A percentile compares a stretch with the other conserved stretches of the same genome.
phyloP scores from a whole-genome alignment of 2,888 invertebrate genomes.

The Graphium colonna region DNA sequence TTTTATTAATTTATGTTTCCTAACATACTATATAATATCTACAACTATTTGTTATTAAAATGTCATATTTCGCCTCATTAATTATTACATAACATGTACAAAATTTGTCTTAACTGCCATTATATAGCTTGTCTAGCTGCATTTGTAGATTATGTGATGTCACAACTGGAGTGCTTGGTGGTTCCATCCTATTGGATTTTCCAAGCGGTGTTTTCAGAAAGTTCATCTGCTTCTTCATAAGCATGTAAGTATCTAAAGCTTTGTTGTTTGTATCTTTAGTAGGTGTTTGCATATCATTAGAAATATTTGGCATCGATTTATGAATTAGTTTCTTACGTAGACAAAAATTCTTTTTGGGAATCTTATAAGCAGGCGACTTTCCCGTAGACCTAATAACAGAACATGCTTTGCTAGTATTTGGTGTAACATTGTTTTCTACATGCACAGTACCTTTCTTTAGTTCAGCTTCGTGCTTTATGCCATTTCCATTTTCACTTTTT shows the following conservation, averaged over 20 bases:
- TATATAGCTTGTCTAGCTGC: constrained; percentile 63
- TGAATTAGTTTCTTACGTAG: constrained; percentile 51
- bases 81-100: too few species aligned
- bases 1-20: too few species aligned
- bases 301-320: constrained; percentile 60
- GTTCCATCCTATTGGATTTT: constrained; percentile 32
- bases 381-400: constrained; percentile 46
- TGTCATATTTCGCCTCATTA: too few species aligned
- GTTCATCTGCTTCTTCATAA: constrained; percentile 62
- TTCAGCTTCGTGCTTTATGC: constrained; percentile 30
- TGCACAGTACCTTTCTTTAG: constrained; percentile 29
- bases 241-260: constrained; percentile 61
- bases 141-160: constrained; percentile 63
- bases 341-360: constrained; percentile 57
- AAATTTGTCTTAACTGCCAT: constrained; percentile 38
- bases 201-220: constrained; percentile 60
- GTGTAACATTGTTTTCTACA: constrained; percentile 28
- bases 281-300: constrained; percentile 41
- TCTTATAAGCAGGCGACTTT: constrained; percentile 62
- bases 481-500: constrained; percentile 27
- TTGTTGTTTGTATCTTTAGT: constrained; percentile 42
- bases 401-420: constrained; percentile 37
- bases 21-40: too few species aligned
- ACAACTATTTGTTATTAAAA: too few species aligned
- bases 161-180: constrained; percentile 54